Evolutionary conservation across 1,140 invertebrate species (phyloP).

Genomic region (Drosophila azteca): DNA sequence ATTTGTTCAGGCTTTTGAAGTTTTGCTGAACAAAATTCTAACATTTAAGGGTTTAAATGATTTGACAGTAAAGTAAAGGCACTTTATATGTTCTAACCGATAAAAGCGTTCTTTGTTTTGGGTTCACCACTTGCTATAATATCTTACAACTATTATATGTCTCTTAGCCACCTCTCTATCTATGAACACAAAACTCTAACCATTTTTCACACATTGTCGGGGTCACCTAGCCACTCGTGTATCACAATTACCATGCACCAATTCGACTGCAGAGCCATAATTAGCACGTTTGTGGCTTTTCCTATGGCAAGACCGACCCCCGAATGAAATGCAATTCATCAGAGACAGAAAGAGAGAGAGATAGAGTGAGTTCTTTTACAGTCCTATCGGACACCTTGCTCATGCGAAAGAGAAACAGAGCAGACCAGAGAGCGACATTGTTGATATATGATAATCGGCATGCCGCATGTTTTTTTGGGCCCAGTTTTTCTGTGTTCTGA

Average conservation of each 20-base stretch:
- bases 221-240: too few species aligned
- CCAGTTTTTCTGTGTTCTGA: conserved; percentile 8
- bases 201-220: too few species aligned
- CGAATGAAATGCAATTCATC: conserved; percentile 26
- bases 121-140: too few species aligned
- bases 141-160: too few species aligned
- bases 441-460: conserved; percentile 66
- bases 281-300: conserved; percentile 15
- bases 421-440: conserved; percentile 1
- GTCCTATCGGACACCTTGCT: neutral
- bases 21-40: too few species aligned
- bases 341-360: neutral
- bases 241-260: neutral
- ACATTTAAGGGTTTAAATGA: too few species aligned
- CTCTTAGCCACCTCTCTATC: too few species aligned
- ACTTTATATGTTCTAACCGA: too few species aligned
- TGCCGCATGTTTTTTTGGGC: conserved; percentile 41
- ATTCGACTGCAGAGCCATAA: conserved; percentile 15
- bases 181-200: too few species aligned
- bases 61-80: too few species aligned
- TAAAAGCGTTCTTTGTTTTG: neutral
- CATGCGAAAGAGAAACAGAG: conserved; percentile 20
- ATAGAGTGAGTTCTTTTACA: conserved; percentile 5
- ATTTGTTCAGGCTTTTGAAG: too few species aligned
- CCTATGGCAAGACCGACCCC: neutral